A percentile compares a stretch with the other conserved stretches of the same genome.
phyloP scores from a whole-genome alignment of 2,888 invertebrate genomes.

The Drosophila yooni region DNA sequence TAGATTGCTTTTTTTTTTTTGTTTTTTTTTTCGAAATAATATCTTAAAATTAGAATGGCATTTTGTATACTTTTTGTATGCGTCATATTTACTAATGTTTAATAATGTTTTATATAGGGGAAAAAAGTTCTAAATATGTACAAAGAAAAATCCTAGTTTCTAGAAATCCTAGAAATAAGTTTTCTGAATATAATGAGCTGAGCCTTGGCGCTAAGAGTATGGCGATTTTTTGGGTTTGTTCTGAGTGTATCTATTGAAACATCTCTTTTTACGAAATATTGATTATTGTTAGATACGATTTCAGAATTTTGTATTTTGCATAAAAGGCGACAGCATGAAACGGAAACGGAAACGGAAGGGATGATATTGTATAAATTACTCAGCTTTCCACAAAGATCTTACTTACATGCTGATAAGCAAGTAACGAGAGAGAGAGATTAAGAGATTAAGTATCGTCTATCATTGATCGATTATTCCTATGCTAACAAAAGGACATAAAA shows the following conservation, averaged over 20 bases:
- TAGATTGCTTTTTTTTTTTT: background rate
- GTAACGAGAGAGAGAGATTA: background rate
- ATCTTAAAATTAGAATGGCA: background rate
- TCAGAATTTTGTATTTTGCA: background rate
- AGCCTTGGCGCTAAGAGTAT: background rate
- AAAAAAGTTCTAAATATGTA: background rate
- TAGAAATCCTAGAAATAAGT: background rate
- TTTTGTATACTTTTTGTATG: background rate
- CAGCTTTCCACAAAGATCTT: background rate
- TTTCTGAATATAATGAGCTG: background rate
- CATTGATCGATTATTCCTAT: background rate
- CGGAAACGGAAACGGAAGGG: background rate
- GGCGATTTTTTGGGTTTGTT: background rate
- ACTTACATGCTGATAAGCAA: background rate
- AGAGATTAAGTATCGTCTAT: background rate
- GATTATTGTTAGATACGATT: background rate
- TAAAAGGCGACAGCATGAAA: background rate
- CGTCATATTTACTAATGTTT: background rate
- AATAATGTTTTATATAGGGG: background rate
- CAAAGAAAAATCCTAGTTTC: background rate
- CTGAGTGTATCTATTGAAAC: background rate
- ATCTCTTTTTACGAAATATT: background rate
- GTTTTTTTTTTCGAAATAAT: background rate
- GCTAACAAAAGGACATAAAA: background rate
- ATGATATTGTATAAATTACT: background rate